phyloP scores from a whole-genome alignment of 2,113 vertebrate species.

The Sapajus apella region DNA sequence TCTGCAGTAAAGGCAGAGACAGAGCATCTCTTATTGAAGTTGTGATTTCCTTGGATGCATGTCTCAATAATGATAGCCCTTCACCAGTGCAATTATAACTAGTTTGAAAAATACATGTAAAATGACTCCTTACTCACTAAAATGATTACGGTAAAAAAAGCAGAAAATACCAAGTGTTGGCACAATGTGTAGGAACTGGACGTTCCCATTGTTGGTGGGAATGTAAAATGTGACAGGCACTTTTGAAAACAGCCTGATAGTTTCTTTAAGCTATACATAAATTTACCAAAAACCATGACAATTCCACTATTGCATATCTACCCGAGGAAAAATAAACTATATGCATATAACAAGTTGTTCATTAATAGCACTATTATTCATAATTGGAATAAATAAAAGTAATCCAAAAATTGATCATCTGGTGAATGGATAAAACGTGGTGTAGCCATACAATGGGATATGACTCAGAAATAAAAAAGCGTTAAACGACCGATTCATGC shows the following conservation, averaged over 20 bases:
- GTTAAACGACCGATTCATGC: background rate
- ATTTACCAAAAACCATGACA: background rate
- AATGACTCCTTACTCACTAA: background rate
- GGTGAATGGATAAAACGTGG: background rate
- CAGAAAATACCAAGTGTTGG: background rate
- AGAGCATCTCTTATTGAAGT: background rate
- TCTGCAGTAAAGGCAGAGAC: background rate
- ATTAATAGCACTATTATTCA: background rate
- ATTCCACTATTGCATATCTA: background rate
- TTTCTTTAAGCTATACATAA: background rate
- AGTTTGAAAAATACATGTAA: background rate
- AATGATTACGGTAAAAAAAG: background rate
- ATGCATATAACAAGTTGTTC: background rate
- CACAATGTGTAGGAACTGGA: background rate
- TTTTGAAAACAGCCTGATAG: background rate
- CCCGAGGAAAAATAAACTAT: background rate
- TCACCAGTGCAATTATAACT: background rate
- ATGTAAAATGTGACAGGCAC: background rate
- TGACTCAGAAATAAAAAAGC: background rate
- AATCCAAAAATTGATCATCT: background rate
- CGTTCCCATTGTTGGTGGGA: background rate
- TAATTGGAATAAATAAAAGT: background rate
- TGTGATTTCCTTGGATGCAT: background rate
- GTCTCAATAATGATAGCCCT: background rate
- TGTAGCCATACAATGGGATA: background rate